These are phyloP conservation scores for Gymnothorax javanicus DNA, from an alignment of 2,797 vertebrate genomes.

Conservation along the genomic window DNA sequence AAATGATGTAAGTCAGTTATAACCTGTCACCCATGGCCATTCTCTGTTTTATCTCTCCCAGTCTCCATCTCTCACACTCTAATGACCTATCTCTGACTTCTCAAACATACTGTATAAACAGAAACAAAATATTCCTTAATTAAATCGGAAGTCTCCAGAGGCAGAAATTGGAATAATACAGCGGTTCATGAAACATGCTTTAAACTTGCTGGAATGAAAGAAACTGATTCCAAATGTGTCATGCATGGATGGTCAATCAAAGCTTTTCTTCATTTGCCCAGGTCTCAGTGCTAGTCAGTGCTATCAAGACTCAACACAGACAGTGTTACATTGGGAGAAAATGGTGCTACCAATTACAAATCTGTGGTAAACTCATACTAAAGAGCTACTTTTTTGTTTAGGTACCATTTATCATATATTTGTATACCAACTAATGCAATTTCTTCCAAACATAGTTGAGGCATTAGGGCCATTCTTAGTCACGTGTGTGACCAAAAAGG, in stretches of 20 bases:
- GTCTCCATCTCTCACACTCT: neutral
- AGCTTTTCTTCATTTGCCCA: neutral
- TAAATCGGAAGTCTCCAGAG: neutral
- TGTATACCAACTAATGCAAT: neutral
- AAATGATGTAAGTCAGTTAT: too few species aligned
- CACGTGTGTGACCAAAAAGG: too few species aligned
- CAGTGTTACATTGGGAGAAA: neutral
- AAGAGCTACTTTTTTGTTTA: neutral
- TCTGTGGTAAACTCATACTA: neutral
- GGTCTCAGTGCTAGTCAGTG: neutral
- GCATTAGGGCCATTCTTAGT: too few species aligned
- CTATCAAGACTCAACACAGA: neutral
- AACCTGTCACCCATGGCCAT: neutral
- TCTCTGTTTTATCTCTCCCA: too few species aligned
- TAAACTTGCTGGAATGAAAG: constrained; percentile 14
- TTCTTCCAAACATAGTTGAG: neutral
- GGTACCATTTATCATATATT: neutral
- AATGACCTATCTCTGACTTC: constrained; percentile 6
- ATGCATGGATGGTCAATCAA: neutral
- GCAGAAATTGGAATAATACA: constrained; percentile 6
- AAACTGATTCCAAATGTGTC: constrained; percentile 14
- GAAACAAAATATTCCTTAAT: constrained; percentile 10
- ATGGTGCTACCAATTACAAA: neutral
- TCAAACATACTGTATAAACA: constrained; percentile 6
- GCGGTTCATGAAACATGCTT: constrained; percentile 20